Percentiles rank a stretch among this genome's conserved stretches.
phyloP scores from a whole-genome alignment of 2,888 invertebrate species.

The Thymelicus lineola region DNA sequence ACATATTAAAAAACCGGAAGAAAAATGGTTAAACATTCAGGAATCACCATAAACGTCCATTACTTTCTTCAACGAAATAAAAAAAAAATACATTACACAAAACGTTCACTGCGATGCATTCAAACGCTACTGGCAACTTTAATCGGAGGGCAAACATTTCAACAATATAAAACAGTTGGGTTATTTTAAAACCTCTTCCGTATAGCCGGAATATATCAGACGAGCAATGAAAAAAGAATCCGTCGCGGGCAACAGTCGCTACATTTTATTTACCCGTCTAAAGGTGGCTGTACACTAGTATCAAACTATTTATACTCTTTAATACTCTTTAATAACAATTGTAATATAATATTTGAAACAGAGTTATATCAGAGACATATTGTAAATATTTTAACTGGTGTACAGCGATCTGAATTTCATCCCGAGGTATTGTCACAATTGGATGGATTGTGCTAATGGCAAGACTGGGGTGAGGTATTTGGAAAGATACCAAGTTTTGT shows the following conservation, averaged over 20 bases:
- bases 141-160: slow-evolving; percentile 24
- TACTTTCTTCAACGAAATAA: not conserved
- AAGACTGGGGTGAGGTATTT: too few species aligned
- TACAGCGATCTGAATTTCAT: too few species aligned
- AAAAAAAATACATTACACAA: slow-evolving; percentile 11
- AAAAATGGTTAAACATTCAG: too few species aligned
- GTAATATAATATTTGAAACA: too few species aligned
- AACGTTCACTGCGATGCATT: slow-evolving; percentile 15
- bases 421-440: too few species aligned
- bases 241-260: slow-evolving; percentile 54
- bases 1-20: too few species aligned
- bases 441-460: too few species aligned
- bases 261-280: slow-evolving; percentile 66
- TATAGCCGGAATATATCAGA: slow-evolving; percentile 64
- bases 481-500: too few species aligned
- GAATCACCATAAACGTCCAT: too few species aligned
- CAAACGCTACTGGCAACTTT: slow-evolving; percentile 19
- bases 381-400: too few species aligned
- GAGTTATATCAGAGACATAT: too few species aligned
- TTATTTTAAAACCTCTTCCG: slow-evolving; percentile 48
- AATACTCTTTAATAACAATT: too few species aligned
- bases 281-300: slow-evolving; percentile 37
- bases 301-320: not conserved
- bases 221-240: slow-evolving; percentile 67
- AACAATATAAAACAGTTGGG: slow-evolving; percentile 44